Evolutionary conservation across 2,113 vertebrate genomes (phyloP).

Genomic region (Drymodes brunneopygia): DNA sequence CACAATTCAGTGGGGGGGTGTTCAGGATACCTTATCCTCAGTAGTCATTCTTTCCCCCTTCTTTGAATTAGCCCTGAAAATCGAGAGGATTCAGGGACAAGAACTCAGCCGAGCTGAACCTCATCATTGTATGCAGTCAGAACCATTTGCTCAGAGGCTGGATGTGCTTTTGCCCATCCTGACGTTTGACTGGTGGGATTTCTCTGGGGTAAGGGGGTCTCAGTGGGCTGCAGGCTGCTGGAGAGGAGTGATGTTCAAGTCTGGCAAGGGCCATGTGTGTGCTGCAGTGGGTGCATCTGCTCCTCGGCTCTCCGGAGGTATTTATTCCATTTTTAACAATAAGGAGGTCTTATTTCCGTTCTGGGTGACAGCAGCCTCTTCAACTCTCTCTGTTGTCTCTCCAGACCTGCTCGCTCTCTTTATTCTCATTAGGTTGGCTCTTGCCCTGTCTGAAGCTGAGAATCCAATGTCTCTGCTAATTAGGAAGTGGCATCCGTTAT

Average conservation of each 20-base stretch:
- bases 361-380: not conserved
- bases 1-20: not conserved
- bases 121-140: not conserved
- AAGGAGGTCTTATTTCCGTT: not conserved
- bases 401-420: not conserved
- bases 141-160: not conserved
- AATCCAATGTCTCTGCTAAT: constrained; percentile 39
- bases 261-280: not conserved
- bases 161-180: not conserved
- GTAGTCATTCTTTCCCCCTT: not conserved
- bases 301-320: not conserved
- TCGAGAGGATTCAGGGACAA: not conserved
- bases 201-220: not conserved
- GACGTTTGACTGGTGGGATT: not conserved
- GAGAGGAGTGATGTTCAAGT: not conserved
- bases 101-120: not conserved
- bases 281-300: not conserved
- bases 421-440: constrained; percentile 21
- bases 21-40: not conserved
- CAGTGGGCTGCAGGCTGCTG: not conserved
- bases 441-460: not conserved
- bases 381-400: not conserved
- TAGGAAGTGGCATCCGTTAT: constrained; percentile 51
- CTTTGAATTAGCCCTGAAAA: not conserved
- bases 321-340: not conserved